Evolutionary conservation across 2,888 invertebrate genomes (phyloP).

Genomic region (Muschampia plurimacula): DNA sequence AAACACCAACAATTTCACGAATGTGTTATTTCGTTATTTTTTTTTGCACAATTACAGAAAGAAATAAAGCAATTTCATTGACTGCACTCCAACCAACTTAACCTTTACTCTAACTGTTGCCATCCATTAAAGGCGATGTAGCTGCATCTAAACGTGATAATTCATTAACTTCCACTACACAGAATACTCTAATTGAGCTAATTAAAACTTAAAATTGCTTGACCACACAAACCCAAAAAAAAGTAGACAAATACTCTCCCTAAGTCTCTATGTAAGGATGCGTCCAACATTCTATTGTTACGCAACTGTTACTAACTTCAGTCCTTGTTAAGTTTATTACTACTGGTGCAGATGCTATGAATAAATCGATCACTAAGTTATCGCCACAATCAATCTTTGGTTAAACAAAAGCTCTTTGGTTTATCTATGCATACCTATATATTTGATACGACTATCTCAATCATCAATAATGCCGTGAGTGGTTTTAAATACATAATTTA

Average conservation of each 20-base stretch:
- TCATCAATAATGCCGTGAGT: no score
- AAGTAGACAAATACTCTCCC: neutral
- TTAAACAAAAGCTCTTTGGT: no score
- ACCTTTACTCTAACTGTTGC: neutral
- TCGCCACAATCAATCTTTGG: no score
- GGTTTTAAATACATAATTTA: no score
- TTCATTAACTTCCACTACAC: neutral
- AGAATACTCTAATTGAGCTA: constrained; percentile 2
- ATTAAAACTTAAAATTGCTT: neutral
- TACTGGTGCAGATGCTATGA: no score
- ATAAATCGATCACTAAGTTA: no score
- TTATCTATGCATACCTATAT: no score
- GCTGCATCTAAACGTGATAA: constrained; percentile 3
- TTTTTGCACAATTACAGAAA: no score
- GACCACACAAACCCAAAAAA: neutral
- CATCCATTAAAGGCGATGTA: neutral
- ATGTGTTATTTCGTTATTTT: no score
- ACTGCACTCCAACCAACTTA: neutral
- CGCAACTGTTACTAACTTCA: neutral
- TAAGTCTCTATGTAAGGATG: neutral
- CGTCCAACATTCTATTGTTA: neutral
- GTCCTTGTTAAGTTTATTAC: neutral
- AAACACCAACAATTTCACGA: no score
- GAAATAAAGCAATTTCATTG: neutral
- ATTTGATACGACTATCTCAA: no score